Conservation (phyloP, 2,113 vertebrate species). For the Notechis scutatus region DNA sequence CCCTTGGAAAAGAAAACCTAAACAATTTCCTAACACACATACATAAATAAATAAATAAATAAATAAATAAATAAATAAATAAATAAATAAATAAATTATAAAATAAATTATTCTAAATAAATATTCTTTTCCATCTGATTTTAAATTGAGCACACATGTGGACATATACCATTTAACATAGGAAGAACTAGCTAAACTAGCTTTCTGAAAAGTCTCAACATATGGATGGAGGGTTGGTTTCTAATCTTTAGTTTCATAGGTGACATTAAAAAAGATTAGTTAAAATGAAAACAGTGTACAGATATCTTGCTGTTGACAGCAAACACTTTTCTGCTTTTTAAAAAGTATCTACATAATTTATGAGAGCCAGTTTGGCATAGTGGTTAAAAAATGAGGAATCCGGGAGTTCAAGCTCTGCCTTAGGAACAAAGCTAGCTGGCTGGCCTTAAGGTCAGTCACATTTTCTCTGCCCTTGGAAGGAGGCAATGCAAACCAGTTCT, state of each 20-base stretch:
- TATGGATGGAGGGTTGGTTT: constrained; percentile 42
- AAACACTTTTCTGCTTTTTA: constrained; percentile 57
- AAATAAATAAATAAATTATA: no score
- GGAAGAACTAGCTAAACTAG: neutral
- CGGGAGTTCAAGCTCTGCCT: neutral
- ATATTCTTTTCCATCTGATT: neutral
- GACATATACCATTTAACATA: neutral
- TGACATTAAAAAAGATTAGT: constrained; percentile 68
- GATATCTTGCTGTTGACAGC: constrained; percentile 53
- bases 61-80: no score
- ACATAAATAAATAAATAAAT: no score
- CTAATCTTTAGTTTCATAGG: constrained; percentile 67
- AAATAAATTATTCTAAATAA: neutral
- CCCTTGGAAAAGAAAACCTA: no score
- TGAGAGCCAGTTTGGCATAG: neutral
- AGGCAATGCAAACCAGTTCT: neutral
- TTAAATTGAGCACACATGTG: neutral
- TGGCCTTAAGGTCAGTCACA: neutral
- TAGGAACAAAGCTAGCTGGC: neutral
- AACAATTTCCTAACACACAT: no score
- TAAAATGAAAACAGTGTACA: constrained; percentile 62
- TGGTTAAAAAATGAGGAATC: neutral
- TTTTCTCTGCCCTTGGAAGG: neutral
- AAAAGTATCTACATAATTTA: constrained; percentile 22
- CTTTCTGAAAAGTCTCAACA: constrained; percentile 14